Evolutionary conservation across 2,888 invertebrate genomes (phyloP).

Genomic region (Bursaphelenchus okinawaensis): DNA sequence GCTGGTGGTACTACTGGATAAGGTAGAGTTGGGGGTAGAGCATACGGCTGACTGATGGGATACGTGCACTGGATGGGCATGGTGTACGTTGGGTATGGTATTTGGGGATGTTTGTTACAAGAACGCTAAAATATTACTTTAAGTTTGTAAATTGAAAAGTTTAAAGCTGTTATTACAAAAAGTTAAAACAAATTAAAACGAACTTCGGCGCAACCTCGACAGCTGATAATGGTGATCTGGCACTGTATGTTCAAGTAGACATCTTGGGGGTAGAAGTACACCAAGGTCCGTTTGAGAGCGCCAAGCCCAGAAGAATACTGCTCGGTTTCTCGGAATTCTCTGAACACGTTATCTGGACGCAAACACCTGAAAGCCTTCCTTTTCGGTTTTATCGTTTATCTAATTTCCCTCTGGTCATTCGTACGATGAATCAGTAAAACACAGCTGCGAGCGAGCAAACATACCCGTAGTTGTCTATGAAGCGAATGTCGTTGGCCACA

Average conservation of each 20-base stretch:
- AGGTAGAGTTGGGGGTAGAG: constrained; percentile 8
- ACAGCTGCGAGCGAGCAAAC: constrained; percentile 11
- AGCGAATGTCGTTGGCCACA: constrained; percentile 31
- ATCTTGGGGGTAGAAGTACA: constrained; percentile 35
- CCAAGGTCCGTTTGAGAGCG: constrained; percentile 42
- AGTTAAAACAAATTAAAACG: background rate
- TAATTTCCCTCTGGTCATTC: background rate
- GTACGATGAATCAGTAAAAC: background rate
- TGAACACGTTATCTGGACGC: constrained; percentile 23
- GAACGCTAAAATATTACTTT: constrained; percentile 27
- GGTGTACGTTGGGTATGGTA: constrained; percentile 15
- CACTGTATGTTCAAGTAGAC: constrained; percentile 33
- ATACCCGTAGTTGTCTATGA: constrained; percentile 42
- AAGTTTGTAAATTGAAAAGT: too few relatives aligned
- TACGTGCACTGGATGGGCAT: constrained; percentile 23
- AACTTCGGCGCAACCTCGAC: constrained; percentile 50
- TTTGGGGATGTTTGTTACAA: constrained; percentile 25
- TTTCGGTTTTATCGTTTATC: background rate
- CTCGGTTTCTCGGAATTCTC: constrained; percentile 33
- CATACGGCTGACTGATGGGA: constrained; percentile 19
- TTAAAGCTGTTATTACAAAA: background rate
- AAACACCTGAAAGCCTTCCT: constrained; percentile 26
- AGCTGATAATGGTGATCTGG: constrained; percentile 30
- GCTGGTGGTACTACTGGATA: background rate
- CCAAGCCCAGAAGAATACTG: constrained; percentile 31